Evolutionary conservation across 2,888 invertebrate species (phyloP).

Genomic region (Pardosa pseudoannulata): DNA sequence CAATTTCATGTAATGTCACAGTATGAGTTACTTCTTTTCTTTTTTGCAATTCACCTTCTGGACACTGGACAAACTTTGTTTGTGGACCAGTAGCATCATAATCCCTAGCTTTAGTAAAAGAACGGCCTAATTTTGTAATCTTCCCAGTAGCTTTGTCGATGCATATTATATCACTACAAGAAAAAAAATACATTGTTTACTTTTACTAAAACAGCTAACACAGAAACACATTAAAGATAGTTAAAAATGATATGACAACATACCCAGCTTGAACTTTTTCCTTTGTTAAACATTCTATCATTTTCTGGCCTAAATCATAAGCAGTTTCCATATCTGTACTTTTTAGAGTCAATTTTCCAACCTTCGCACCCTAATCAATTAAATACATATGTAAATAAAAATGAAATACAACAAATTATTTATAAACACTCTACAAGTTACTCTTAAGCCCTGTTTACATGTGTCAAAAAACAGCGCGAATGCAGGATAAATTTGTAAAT

Average conservation of each 20-base stretch:
- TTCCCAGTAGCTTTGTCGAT: slow-evolving; percentile 99
- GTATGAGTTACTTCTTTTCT: slow-evolving; percentile 88
- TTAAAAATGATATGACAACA: slow-evolving; percentile 29
- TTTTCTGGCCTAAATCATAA: slow-evolving; percentile 98
- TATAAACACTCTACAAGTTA: too few relatives aligned
- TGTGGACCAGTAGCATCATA: slow-evolving; percentile 95
- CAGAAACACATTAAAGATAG: too few relatives aligned
- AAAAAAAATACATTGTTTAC: background rate
- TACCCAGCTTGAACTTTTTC: slow-evolving; percentile 87
- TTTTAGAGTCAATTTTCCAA: slow-evolving; percentile 96
- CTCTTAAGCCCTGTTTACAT: too few relatives aligned
- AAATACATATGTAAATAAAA: too few relatives aligned
- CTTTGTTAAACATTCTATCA: slow-evolving; percentile 96
- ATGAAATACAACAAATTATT: background rate
- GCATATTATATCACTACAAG: slow-evolving; percentile 90
- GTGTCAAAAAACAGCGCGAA: too few relatives aligned
- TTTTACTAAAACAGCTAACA: too few relatives aligned
- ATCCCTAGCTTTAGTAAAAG: slow-evolving; percentile 96
- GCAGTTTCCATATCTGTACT: slow-evolving; percentile 99
- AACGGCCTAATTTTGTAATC: slow-evolving; percentile 91
- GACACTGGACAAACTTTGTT: slow-evolving; percentile 95
- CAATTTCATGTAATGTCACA: slow-evolving; percentile 98
- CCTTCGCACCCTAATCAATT: slow-evolving; percentile 83
- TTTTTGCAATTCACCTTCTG: slow-evolving; percentile 98
- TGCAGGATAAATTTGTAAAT: too few relatives aligned